These are phyloP conservation scores for Alentia gelatinosa DNA, from an alignment of 2,888 invertebrate species.

Conservation along the genomic window DNA sequence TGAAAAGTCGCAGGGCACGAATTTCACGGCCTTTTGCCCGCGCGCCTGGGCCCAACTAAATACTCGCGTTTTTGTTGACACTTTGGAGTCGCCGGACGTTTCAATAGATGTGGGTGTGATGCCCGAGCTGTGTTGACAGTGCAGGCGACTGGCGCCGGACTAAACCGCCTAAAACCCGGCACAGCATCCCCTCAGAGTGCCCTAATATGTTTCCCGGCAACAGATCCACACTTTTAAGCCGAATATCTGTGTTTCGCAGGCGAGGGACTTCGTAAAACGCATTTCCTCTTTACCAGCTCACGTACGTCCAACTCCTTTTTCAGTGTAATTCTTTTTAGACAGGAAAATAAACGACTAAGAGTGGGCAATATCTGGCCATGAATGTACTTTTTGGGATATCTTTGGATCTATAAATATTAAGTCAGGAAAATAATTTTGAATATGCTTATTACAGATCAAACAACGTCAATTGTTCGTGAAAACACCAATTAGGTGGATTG, in stretches of 20 bases:
- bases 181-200: not conserved
- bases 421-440: too few relatives aligned
- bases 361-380: too few relatives aligned
- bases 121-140: not conserved
- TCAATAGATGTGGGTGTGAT: not conserved
- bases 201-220: not conserved
- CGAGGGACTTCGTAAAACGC: not conserved
- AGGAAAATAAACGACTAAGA: too few relatives aligned
- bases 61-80: not conserved
- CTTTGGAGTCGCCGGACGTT: slow-evolving; percentile 16
- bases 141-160: not conserved
- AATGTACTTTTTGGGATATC: too few relatives aligned
- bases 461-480: too few relatives aligned
- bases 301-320: too few relatives aligned
- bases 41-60: not conserved
- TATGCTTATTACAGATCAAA: too few relatives aligned
- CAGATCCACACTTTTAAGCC: not conserved
- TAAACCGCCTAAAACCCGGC: not conserved
- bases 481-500: too few relatives aligned
- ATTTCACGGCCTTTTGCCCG: not conserved
- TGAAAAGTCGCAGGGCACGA: not conserved
- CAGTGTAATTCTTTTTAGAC: too few relatives aligned
- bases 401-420: too few relatives aligned
- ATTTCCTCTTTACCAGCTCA: not conserved
- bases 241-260: not conserved